Conservation (phyloP, 2,797 vertebrate genomes). For the Spheniscus humboldti region DNA sequence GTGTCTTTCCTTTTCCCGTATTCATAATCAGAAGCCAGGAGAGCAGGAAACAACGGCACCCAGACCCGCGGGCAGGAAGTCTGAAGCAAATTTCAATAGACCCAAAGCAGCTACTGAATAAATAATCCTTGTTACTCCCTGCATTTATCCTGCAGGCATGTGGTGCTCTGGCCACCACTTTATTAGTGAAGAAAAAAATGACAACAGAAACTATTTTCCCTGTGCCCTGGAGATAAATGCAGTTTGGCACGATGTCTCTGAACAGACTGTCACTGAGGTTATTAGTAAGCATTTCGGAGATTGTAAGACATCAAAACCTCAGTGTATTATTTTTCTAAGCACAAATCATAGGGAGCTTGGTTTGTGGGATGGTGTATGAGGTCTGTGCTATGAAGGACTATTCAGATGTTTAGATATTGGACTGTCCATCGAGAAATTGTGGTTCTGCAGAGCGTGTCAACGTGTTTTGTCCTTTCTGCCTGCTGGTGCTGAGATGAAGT, state of each 20-base stretch:
- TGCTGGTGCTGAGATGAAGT: background rate
- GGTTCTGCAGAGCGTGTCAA: background rate
- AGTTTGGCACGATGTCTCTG: background rate
- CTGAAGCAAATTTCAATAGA: background rate
- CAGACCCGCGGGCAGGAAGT: background rate
- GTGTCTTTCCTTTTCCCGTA: background rate
- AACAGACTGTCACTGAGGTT: background rate
- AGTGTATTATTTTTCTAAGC: background rate
- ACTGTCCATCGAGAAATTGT: background rate
- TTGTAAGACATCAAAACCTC: background rate
- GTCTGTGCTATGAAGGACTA: background rate
- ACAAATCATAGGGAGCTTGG: background rate
- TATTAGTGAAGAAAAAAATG: background rate
- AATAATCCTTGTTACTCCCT: background rate
- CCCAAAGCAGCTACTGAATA: conserved; percentile 12
- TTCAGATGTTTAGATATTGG: background rate
- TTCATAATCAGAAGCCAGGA: background rate
- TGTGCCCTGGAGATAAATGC: background rate
- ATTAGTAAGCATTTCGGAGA: background rate
- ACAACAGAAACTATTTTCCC: background rate
- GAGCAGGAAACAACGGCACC: background rate
- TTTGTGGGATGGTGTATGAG: background rate
- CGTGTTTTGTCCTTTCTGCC: background rate
- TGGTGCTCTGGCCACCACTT: background rate
- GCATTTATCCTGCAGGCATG: background rate